Evolutionary conservation across 1,140 invertebrate genomes (phyloP).

Genomic region (Choristoneura fumiferana): DNA sequence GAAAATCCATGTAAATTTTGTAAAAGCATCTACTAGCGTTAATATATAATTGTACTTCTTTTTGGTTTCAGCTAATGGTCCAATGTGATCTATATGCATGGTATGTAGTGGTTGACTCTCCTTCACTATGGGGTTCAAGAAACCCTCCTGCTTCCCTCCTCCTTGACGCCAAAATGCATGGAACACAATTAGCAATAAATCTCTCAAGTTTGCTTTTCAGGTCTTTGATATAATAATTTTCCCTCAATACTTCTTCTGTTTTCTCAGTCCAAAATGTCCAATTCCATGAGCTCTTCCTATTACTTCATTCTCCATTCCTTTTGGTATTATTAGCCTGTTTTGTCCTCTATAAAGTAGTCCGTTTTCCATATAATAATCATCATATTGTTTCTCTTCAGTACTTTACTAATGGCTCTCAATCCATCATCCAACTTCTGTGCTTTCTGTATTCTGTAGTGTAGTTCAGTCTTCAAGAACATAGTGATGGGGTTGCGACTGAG

Average conservation of each 20-base stretch:
- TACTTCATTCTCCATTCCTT: constrained; percentile 24
- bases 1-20: constrained; percentile 51
- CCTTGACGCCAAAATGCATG: background rate
- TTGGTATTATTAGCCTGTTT: constrained; percentile 19
- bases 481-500: constrained; percentile 21
- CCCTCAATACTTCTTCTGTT: constrained; percentile 21
- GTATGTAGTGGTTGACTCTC: background rate
- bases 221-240: constrained; percentile 26
- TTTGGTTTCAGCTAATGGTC: constrained; percentile 37
- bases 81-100: constrained; percentile 20
- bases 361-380: constrained; percentile 19
- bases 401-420: constrained; percentile 8
- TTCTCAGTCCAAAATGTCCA: constrained; percentile 32
- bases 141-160: constrained; percentile 20
- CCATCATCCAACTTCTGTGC: constrained; percentile 19
- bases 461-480: background rate
- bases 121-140: background rate
- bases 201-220: constrained; percentile 24
- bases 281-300: constrained; percentile 26
- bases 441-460: background rate
- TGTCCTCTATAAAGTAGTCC: constrained; percentile 23
- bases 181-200: background rate
- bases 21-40: constrained; percentile 47
- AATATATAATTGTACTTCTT: constrained; percentile 56
- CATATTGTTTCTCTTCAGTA: constrained; percentile 16